These are phyloP conservation scores for Drosophila kanapiae DNA, from an alignment of 1,140 invertebrate genomes.

Conservation along the genomic window DNA sequence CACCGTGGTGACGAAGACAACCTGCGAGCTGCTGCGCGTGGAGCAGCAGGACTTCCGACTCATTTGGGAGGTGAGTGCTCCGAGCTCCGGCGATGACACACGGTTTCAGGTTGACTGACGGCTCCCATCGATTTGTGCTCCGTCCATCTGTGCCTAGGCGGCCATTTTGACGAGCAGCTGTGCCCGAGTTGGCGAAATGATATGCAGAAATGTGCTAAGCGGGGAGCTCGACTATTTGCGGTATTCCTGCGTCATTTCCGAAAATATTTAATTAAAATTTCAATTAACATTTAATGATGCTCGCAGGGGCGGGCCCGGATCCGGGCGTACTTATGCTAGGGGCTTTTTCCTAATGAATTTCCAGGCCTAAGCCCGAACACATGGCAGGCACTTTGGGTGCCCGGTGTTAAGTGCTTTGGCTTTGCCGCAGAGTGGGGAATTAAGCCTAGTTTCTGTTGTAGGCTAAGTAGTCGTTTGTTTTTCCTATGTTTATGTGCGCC, in stretches of 20 bases:
- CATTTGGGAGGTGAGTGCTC: constrained; percentile 90
- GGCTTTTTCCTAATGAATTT: constrained; percentile 50
- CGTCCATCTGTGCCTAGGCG: not conserved
- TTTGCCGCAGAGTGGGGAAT: constrained; percentile 42
- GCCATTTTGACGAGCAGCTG: constrained; percentile 13
- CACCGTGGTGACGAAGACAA: constrained; percentile 91
- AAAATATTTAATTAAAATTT: constrained; percentile 83
- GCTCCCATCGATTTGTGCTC: constrained; percentile 9
- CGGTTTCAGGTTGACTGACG: not conserved
- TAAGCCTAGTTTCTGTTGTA: constrained; percentile 32
- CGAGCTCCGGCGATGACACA: not conserved
- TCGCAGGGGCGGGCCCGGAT: constrained; percentile 4
- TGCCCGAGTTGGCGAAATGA: constrained; percentile 33
- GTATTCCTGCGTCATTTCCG: constrained; percentile 66
- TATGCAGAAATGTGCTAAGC: constrained; percentile 17
- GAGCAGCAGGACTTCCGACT: constrained; percentile 91
- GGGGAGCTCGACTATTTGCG: constrained; percentile 46
- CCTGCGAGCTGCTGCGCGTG: constrained; percentile 91
- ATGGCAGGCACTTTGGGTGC: constrained; percentile 35
- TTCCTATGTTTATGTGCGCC: constrained; percentile 8
- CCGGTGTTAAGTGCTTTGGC: constrained; percentile 46
- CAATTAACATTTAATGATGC: constrained; percentile 76
- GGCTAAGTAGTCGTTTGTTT: constrained; percentile 45
- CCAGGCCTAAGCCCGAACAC: constrained; percentile 42
- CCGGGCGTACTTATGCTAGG: constrained; percentile 6